Evolutionary conservation across 2,888 invertebrate genomes (phyloP).

Genomic region (Mechanitis messenoides): DNA sequence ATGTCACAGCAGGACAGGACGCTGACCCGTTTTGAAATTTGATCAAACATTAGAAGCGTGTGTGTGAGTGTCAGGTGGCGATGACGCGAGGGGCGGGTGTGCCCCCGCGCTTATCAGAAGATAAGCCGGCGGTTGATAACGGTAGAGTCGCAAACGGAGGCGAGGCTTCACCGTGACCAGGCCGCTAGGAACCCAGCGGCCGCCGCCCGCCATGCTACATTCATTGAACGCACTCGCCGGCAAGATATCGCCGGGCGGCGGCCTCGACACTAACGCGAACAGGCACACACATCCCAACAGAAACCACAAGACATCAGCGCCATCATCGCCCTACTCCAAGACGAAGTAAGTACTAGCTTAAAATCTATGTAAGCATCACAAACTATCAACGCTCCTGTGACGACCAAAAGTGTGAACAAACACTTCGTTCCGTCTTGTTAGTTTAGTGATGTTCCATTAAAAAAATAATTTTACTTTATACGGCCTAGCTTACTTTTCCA

Average conservation of each 20-base stretch:
- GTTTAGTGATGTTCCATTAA: too few relatives aligned
- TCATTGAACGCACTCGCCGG: conserved; percentile 92
- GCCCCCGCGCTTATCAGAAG: conserved; percentile 75
- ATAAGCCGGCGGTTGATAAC: conserved; percentile 65
- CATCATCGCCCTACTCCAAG: conserved; percentile 69
- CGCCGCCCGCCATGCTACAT: conserved; percentile 85
- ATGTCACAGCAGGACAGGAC: conserved; percentile 69
- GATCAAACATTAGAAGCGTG: conserved; percentile 41
- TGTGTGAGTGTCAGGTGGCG: conserved; percentile 64
- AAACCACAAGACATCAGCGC: conserved; percentile 66
- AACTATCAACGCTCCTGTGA: too few relatives aligned
- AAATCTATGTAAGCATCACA: not conserved
- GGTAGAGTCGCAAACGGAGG: conserved; percentile 56
- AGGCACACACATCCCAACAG: conserved; percentile 75
- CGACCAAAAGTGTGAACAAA: too few relatives aligned
- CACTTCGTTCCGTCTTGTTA: too few relatives aligned
- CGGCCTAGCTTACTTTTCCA: too few relatives aligned
- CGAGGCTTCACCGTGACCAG: conserved; percentile 70
- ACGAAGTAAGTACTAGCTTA: conserved; percentile 62
- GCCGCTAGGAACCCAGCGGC: conserved; percentile 64
- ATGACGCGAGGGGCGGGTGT: conserved; percentile 71
- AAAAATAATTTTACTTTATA: too few relatives aligned
- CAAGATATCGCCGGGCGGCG: conserved; percentile 89
- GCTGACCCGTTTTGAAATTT: conserved; percentile 54
- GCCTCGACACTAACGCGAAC: conserved; percentile 83